Percentiles rank a stretch among this genome's conserved stretches.
These are phyloP conservation scores for Lottia gigantea DNA, from an alignment of 2,888 invertebrate species.

Conservation along the genomic window DNA sequence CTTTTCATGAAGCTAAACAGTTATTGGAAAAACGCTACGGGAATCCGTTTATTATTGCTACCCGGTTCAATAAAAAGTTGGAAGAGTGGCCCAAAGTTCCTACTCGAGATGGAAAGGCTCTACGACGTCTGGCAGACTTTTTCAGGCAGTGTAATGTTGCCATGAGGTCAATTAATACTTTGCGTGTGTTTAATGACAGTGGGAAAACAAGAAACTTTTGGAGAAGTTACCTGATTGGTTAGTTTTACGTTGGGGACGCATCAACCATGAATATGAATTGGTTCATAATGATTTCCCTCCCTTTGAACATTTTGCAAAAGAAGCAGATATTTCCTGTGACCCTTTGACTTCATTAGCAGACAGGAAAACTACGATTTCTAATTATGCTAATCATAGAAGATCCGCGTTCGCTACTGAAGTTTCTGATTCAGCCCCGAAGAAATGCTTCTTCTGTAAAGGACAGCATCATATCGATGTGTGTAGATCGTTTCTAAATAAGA, in stretches of 20 bases:
- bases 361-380: not conserved
- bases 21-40: conserved; percentile 16
- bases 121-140: conserved; percentile 4
- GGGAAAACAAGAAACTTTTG: conserved; percentile 21
- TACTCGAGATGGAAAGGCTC: conserved; percentile 14
- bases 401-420: not conserved
- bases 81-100: conserved; percentile 19
- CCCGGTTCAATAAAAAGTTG: conserved; percentile 18
- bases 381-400: not conserved
- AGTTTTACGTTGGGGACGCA: conserved; percentile 18
- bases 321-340: conserved; percentile 17
- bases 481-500: not conserved
- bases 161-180: conserved; percentile 8
- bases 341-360: conserved; percentile 10
- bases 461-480: conserved; percentile 17
- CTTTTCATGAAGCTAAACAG: not conserved
- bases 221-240: conserved; percentile 28
- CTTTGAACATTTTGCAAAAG: conserved; percentile 5
- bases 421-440: not conserved
- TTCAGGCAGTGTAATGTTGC: conserved; percentile 20
- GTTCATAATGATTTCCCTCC: not conserved
- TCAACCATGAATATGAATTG: conserved; percentile 8
- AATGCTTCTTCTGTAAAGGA: not conserved
- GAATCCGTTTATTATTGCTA: conserved; percentile 15
- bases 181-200: conserved; percentile 12